These are phyloP conservation scores for Osmerus eperlanus DNA, from an alignment of 2,113 vertebrate genomes.

Conservation along the genomic window DNA sequence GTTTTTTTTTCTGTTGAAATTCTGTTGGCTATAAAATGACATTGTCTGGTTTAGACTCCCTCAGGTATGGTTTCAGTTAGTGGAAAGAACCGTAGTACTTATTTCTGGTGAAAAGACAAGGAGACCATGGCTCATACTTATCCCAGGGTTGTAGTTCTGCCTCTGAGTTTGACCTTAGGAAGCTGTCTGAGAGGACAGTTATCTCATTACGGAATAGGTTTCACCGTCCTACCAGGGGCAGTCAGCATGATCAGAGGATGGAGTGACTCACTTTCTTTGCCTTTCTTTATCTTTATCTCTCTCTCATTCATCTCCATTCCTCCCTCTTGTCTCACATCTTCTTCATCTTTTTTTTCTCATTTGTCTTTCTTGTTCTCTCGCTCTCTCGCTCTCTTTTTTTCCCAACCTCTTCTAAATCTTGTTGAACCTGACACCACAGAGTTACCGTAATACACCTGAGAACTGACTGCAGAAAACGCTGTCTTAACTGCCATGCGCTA, in stretches of 20 bases:
- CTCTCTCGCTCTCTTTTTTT: neutral
- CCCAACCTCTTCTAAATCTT: slow-evolving; percentile 10
- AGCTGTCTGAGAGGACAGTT: slow-evolving; percentile 24
- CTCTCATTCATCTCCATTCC: neutral
- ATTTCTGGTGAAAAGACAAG: too few species aligned
- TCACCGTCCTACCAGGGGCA: slow-evolving; percentile 44
- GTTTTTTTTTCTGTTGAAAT: too few species aligned
- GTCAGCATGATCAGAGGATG: neutral
- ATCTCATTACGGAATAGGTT: slow-evolving; percentile 38
- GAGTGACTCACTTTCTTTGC: slow-evolving; percentile 5
- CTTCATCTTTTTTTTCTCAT: neutral
- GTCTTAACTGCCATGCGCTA: slow-evolving; percentile 25
- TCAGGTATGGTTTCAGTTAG: too few species aligned
- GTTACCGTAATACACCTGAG: neutral
- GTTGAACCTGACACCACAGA: slow-evolving; percentile 12
- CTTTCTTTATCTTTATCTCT: slow-evolving; percentile 32
- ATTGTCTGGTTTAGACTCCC: too few species aligned
- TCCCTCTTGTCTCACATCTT: neutral
- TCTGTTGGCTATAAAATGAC: too few species aligned
- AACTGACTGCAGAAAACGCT: slow-evolving; percentile 43
- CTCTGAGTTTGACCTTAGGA: slow-evolving; percentile 11
- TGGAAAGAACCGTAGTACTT: too few species aligned
- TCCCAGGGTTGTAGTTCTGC: neutral
- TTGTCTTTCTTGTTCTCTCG: slow-evolving; percentile 2
- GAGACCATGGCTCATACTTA: too few species aligned